Base-by-base conservation (phyloP, 1,140 invertebrate genomes). In the Drosophila nannoptera region DNA sequence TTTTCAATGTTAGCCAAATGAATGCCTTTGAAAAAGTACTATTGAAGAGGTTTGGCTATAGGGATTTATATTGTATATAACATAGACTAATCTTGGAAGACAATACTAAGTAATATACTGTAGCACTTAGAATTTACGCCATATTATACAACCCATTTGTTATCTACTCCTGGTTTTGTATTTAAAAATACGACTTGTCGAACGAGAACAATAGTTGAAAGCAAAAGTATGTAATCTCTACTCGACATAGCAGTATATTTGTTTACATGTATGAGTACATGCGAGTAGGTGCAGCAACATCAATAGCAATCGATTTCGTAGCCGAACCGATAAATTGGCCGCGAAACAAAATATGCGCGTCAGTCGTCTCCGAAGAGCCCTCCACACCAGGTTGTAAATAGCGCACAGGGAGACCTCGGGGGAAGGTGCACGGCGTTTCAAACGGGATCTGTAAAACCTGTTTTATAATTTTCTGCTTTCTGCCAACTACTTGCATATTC, bases 181-280 rank as follows among this genome's bases (percentile, higher is more conserved):
- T 65, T 80, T 76, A 61, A 53, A 84, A 82, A 82, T 84, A 77
- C 35, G 46, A 70, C 62, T 65, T 42, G 54, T 61, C 60, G 31
- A 61, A 46, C 52, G 48, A 58, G 46, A 74, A 59, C 68, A 48
- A 62, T 76, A 76, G 58, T 71, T 82, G 68, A 83, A 80, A 80
- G 73, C 70, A 77, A 75, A 87, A 53, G 43, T 46, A 50, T 82
- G 77, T 86, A 82, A 87, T 84, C 82, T 77, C 64, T 36, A 46
- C 53, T 58, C 49, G 60, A 49, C 71, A 68, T 62, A 62, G 55
- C 60, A 52, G 32, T 45, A 46, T 38, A 54, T 38, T 54, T n/a
- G 8, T 38, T 12, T 7, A 43, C 36, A 5, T 2, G 8, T 38
- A 11, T 54, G 6, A 31, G 33, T 46, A 7, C 46, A 22, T n/a